A percentile compares a stretch with the other conserved stretches of the same genome.
Conservation (phyloP, 1,140 invertebrate species). For the Drosophila kepulauana region DNA sequence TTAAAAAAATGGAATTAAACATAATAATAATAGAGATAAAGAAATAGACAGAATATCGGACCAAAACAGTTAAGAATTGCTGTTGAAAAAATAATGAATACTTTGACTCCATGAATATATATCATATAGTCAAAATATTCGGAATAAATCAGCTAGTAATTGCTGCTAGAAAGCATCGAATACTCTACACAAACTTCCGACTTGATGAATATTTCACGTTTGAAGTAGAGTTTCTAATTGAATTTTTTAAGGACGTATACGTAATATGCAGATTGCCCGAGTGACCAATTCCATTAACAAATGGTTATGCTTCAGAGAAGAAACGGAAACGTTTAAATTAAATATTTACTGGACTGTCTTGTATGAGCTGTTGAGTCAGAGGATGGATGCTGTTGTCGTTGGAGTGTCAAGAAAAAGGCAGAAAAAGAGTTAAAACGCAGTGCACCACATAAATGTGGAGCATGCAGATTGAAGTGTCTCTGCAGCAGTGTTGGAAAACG, state of each 20-base stretch:
- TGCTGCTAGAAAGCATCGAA: too few relatives aligned
- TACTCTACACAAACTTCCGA: too few relatives aligned
- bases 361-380: neutral
- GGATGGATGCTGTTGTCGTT: neutral
- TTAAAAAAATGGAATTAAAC: too few relatives aligned
- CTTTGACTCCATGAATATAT: too few relatives aligned
- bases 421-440: constrained; percentile 57
- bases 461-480: constrained; percentile 78
- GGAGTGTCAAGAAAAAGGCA: constrained; percentile 31
- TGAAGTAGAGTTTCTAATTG: too few relatives aligned
- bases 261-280: neutral
- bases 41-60: too few relatives aligned
- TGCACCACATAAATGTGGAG: constrained; percentile 73
- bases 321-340: constrained; percentile 61
- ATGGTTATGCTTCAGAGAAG: neutral
- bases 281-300: neutral
- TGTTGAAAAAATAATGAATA: too few relatives aligned
- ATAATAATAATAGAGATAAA: too few relatives aligned
- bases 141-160: too few relatives aligned
- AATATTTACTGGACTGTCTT: constrained; percentile 63
- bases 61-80: too few relatives aligned
- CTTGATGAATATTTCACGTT: too few relatives aligned
- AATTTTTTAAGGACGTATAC: neutral
- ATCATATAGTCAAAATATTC: too few relatives aligned
- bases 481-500: constrained; percentile 15